phyloP scores from a whole-genome alignment of 1,140 invertebrate genomes.

The Gonioctena quinquepunctata region DNA sequence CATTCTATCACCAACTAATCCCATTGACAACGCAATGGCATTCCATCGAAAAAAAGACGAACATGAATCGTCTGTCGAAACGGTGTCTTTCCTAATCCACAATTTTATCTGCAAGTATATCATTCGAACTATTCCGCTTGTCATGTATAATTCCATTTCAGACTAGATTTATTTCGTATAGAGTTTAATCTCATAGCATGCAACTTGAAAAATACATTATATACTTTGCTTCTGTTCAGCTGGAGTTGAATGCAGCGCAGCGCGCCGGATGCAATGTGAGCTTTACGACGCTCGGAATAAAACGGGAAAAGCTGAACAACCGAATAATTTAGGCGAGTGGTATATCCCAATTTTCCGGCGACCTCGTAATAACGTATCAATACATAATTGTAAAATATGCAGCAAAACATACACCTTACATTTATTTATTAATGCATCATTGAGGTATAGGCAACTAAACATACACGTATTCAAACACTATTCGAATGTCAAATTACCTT shows the following conservation, averaged over 20 bases:
- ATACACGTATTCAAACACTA: no score
- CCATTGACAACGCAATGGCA: no score
- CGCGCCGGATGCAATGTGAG: neutral
- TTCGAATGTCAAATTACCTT: no score
- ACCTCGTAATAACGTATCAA: no score
- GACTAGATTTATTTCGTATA: constrained; percentile 6
- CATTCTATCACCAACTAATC: no score
- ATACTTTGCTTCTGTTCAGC: neutral
- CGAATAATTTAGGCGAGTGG: no score
- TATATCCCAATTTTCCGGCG: no score
- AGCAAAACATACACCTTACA: no score
- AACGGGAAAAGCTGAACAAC: neutral
- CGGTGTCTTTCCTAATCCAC: neutral
- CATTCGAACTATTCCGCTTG: neutral
- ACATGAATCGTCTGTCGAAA: neutral
- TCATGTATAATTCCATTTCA: neutral
- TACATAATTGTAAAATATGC: no score
- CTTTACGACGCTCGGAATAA: constrained; percentile 7
- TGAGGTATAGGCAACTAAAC: no score
- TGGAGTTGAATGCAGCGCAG: neutral
- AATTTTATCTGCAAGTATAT: neutral
- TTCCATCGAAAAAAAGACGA: no score
- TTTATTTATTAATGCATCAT: no score
- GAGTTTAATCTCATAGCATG: constrained; percentile 9
- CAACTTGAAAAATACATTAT: constrained; percentile 12